Conservation (phyloP, 1,140 invertebrate species). For the Drosophila punjabiensis region DNA sequence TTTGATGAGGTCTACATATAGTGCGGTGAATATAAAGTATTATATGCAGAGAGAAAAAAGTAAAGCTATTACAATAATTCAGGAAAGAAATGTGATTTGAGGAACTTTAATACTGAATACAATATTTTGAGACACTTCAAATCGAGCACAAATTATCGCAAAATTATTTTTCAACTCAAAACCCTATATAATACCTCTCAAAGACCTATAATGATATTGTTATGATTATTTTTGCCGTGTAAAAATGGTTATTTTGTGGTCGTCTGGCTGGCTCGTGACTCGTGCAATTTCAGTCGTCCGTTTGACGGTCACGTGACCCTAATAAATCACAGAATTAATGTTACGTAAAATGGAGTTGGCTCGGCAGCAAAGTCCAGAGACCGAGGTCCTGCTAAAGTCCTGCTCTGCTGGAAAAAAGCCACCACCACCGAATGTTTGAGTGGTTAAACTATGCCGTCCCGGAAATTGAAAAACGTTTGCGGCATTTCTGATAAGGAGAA, state of each 20-base stretch:
- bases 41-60: conserved; percentile 14
- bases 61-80: not conserved
- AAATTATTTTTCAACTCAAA: no score
- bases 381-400: conserved; percentile 25
- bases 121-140: not conserved
- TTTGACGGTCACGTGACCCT: conserved; percentile 85
- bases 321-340: conserved; percentile 86
- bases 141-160: no score
- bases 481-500: conserved; percentile 75
- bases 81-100: not conserved
- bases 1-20: conserved; percentile 45
- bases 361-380: conserved; percentile 3
- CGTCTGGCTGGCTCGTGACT: conserved; percentile 74
- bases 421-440: conserved; percentile 31
- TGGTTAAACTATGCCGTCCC: conserved; percentile 74
- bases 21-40: conserved; percentile 3
- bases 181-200: not conserved
- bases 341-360: conserved; percentile 85
- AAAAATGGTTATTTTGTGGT: conserved; percentile 57
- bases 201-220: conserved; percentile 6
- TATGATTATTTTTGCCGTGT: conserved; percentile 36
- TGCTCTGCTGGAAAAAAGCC: conserved; percentile 10
- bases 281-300: conserved; percentile 72
- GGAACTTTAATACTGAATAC: no score
- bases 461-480: conserved; percentile 83